Evolutionary conservation across 2,113 vertebrate genomes (phyloP).

Genomic region (Scomber japonicus): DNA sequence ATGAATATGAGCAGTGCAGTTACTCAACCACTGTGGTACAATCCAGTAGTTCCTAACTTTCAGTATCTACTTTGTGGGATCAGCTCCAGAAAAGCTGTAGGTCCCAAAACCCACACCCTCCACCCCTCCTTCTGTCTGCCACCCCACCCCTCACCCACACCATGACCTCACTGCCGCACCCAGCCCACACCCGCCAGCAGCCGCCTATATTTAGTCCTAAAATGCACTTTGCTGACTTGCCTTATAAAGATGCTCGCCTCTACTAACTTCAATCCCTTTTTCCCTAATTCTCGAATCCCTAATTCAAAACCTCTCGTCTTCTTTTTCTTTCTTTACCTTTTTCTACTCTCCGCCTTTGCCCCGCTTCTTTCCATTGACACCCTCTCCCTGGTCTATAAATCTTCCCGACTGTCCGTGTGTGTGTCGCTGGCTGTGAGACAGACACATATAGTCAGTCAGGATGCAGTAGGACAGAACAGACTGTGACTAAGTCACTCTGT

Average conservation of each 20-base stretch:
- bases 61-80: slow-evolving; percentile 24
- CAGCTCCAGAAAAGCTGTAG: slow-evolving; percentile 37
- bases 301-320: not conserved
- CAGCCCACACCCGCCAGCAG: slow-evolving; percentile 66
- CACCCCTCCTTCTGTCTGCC: slow-evolving; percentile 42
- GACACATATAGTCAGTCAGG: slow-evolving; percentile 31
- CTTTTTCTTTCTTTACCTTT: not conserved
- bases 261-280: not conserved
- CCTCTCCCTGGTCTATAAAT: not conserved
- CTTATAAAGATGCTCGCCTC: slow-evolving; percentile 46
- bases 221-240: slow-evolving; percentile 48
- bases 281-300: not conserved
- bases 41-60: not conserved
- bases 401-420: slow-evolving; percentile 15
- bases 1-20: too few relatives aligned
- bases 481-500: slow-evolving; percentile 85
- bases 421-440: slow-evolving; percentile 9
- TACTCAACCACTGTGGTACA: too few relatives aligned
- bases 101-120: slow-evolving; percentile 56
- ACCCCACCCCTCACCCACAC: slow-evolving; percentile 56
- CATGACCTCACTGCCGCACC: slow-evolving; percentile 80
- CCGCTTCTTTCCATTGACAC: slow-evolving; percentile 6
- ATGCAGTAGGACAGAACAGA: slow-evolving; percentile 74
- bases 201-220: slow-evolving; percentile 77
- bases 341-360: not conserved